Base-by-base conservation (phyloP, 92 coral and sea anemone species). In the Parazoanthus atlanticus region DNA sequence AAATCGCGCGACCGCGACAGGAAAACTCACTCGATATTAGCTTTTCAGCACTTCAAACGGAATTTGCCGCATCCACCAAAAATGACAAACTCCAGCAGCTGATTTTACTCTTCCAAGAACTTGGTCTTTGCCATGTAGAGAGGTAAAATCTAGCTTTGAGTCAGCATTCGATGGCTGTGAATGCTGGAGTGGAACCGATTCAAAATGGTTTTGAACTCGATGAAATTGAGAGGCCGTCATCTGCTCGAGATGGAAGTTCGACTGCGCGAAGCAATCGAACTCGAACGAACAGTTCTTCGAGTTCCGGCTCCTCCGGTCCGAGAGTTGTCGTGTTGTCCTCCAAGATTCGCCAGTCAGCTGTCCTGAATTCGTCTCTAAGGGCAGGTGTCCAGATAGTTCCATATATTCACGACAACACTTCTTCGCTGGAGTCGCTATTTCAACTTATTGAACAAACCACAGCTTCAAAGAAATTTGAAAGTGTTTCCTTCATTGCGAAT, bases 291-390 rank as follows among this genome's bases (percentile, higher is more conserved):
- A 84, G 87, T 41, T 69, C 86, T 40, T 73, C 80, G 17, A 88
- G 88, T 79, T 81, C 81, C 71, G 81, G 88, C 2, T 64, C 81
- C 0, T 88, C 97, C 3, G 81, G 84, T 32, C 90, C 94, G 92
- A 94, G 99, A 23, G 90, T 97, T 70, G 99, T 97, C 52, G 93
- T 97, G 64, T 85, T 97, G 16, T 95, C 98, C 29, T 97, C 99
- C 19, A 97, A 97, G 90, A 92, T 97, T n/a, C 94, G 99, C 54
- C 98, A 97, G 38, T 91, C 98, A 65, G 52, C 98, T 16, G 93
- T 92, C 43, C 89, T 97, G 19, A 88, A 93, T 74, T 74, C 97
- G 49, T 94, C 99, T 7, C 94, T 93, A 9, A 88, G 91, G 56
- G 82, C 91, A 17, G 96, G 97, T 30, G 98, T 95, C 30, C 85